A percentile compares a stretch with the other conserved stretches of the same genome.
Evolutionary conservation across 2,888 invertebrate species (phyloP).

Genomic region (Polyommatus icarus): DNA sequence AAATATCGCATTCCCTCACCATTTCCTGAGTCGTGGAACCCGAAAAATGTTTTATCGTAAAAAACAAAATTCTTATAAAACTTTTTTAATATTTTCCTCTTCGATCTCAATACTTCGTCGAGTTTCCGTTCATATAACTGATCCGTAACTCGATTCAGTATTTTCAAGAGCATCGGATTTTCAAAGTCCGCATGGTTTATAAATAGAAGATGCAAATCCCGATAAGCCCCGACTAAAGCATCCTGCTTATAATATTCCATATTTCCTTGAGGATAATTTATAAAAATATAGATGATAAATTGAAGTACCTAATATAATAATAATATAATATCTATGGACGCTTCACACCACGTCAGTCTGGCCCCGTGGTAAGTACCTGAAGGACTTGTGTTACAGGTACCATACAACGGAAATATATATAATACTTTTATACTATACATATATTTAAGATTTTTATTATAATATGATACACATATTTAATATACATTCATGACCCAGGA

Average conservation of each 20-base stretch:
- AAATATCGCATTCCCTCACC: background rate
- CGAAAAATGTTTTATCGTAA: background rate
- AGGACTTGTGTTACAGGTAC: no score
- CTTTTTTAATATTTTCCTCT: constrained; percentile 15
- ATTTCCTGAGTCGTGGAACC: background rate
- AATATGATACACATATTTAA: no score
- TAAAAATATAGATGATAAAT: no score
- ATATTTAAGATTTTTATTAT: no score
- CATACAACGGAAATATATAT: no score
- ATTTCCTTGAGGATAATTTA: no score
- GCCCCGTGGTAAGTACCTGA: no score
- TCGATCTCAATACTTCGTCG: background rate
- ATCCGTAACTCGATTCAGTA: constrained; percentile 24
- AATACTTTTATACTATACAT: no score
- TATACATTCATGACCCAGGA: no score
- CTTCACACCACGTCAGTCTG: no score
- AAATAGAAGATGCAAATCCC: constrained; percentile 22
- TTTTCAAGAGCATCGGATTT: constrained; percentile 20
- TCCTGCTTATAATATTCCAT: background rate
- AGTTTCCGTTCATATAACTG: constrained; percentile 4
- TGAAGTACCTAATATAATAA: no score
- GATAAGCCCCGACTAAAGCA: background rate
- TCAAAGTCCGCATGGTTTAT: constrained; percentile 20
- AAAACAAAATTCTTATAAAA: constrained; percentile 20
- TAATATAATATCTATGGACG: no score